Percentiles rank a stretch among this genome's conserved stretches.
Conservation (phyloP, 2,888 invertebrate genomes). For the Plagodis dolabraria region DNA sequence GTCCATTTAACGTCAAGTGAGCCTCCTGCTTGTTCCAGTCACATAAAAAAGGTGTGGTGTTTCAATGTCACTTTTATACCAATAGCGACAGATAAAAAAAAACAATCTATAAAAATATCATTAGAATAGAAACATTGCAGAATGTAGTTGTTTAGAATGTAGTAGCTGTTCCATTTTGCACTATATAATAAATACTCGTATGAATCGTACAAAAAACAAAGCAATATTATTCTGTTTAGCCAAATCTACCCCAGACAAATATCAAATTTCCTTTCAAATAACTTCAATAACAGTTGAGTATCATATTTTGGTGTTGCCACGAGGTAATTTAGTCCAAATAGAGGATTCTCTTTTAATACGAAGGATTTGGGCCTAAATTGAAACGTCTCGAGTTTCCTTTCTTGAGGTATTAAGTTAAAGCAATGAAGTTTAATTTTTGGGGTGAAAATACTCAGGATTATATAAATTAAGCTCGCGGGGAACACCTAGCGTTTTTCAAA, state of each 20-base stretch:
- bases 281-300: slow-evolving; percentile 28
- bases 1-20: too few species aligned
- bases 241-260: slow-evolving; percentile 19
- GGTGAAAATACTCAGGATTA: slow-evolving; percentile 31
- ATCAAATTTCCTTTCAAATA: slow-evolving; percentile 28
- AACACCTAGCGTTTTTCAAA: neutral
- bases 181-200: too few species aligned
- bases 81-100: too few species aligned
- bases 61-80: too few species aligned
- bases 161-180: too few species aligned
- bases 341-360: slow-evolving; percentile 34
- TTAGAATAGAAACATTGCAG: too few species aligned
- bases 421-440: slow-evolving; percentile 36
- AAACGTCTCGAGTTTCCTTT: slow-evolving; percentile 31
- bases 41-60: too few species aligned
- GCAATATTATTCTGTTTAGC: neutral
- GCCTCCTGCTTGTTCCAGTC: too few species aligned
- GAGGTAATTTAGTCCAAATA: slow-evolving; percentile 31
- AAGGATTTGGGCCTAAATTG: slow-evolving; percentile 35
- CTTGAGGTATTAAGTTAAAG: slow-evolving; percentile 27
- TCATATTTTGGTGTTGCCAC: slow-evolving; percentile 31
- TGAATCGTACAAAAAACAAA: neutral
- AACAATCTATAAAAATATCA: too few species aligned
- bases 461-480: slow-evolving; percentile 1
- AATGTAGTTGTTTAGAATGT: too few species aligned